Evolutionary conservation across 2,888 invertebrate genomes (phyloP), one percentile per base, ranked within the genome.

Genomic region (Clunio marinus): DNA sequence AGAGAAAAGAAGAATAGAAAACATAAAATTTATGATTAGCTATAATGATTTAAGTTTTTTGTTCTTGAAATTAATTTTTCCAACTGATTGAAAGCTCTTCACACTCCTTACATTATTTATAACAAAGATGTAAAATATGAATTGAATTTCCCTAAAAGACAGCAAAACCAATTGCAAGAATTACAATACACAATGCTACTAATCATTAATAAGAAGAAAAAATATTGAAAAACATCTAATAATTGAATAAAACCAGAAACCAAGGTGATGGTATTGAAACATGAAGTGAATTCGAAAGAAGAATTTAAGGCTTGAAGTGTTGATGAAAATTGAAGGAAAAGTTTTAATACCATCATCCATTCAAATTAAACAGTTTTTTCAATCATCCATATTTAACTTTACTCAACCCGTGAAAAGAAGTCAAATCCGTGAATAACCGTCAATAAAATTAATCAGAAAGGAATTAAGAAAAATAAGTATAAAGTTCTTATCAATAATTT

Each of bases 241-340:
- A 32, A 51, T 51, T 8, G 20, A 51, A 51, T 20, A 51, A 51
- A 51, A 17, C 17, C n/a, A 27, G 32, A 66, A 66, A 55, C 66
- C 41, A 55, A 66, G 66, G 35, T 66, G 66, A 66, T 66, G 66
- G 55, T 66, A 66, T 55, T 55, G 35, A 66, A 51, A 51, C 15
- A n/a, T 45, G 20, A 20, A 4, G 28, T 2, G n/a, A 25, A 3
- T 27, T 58, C 45, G 28, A 7, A 24, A 10, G 1, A 10, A 55
- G 25, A 45, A 45, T 8, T 45, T 45, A 45, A n/a, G 17, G 45
- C n/a, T 45, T 45, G n/a, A n/a, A 45, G n/a, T 3, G 45, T 4
- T 45, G 5, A 45, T 15, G 45, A 45, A 3, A 15, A n/a, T n/a
- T 4, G 8, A 25, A 58, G 25, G 28, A 41, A 25, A 55, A 20